Percentiles rank a stretch among this genome's conserved stretches.
Conservation (phyloP, 2,888 invertebrate species). For the Oxycera nigricornis region DNA sequence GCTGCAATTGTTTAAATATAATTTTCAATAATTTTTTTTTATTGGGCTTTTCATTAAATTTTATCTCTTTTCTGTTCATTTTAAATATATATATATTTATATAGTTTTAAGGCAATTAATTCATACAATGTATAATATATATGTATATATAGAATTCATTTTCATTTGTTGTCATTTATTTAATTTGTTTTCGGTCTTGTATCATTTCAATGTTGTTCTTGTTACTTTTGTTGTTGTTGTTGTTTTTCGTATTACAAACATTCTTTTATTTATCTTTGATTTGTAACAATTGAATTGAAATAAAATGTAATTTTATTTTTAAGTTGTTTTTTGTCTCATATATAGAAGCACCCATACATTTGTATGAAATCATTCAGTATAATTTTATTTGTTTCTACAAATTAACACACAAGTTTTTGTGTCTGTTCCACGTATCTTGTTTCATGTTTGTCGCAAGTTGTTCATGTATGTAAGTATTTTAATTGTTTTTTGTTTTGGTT, state of each 20-base stretch:
- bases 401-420: constrained; percentile 26
- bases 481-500: background rate
- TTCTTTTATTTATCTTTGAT: constrained; percentile 1
- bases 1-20: constrained; percentile 39
- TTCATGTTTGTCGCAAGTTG: background rate
- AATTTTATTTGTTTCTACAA: constrained; percentile 27
- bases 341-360: constrained; percentile 47
- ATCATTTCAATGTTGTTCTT: constrained; percentile 26
- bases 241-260: constrained; percentile 39
- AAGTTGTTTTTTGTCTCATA: constrained; percentile 29
- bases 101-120: constrained; percentile 50
- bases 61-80: constrained; percentile 19
- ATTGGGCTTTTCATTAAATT: constrained; percentile 33
- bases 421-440: background rate
- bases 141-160: constrained; percentile 45
- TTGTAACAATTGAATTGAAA: too few relatives aligned
- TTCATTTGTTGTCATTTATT: constrained; percentile 37
- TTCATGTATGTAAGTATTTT: too few relatives aligned
- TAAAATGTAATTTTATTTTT: constrained; percentile 25
- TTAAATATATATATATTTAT: constrained; percentile 43
- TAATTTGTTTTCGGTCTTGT: constrained; percentile 35
- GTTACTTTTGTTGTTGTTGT: constrained; percentile 25
- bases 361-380: constrained; percentile 39
- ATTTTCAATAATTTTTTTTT: constrained; percentile 40
- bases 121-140: constrained; percentile 49